Base-by-base conservation (phyloP, 2,888 invertebrate genomes). In the Cacoxenus indagator region DNA sequence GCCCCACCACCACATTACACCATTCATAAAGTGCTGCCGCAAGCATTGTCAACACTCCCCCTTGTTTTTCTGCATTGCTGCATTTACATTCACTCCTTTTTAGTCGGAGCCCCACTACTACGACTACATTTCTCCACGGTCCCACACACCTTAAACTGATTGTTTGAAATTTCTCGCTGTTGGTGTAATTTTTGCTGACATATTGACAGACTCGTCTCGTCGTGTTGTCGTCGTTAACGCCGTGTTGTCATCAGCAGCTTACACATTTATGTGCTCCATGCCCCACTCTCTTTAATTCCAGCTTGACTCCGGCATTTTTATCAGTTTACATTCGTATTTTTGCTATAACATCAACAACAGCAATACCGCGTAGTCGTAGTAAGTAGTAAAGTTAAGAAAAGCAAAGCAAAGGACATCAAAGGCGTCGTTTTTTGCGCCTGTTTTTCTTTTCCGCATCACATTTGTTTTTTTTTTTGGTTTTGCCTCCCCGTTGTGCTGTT, bases 401-500 rank as follows among this genome's bases (percentile, higher is more conserved):
- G 9, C 43, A 62, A 22, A 17, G 37, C 26, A 29, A 59, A 59
- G 19, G 29, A 24, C 61, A 62, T 62, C 61, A 62, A 62, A 62
- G 61, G 26, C 61, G 45, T 43, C 61, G 24, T 62, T 62, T 62
- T 62, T 62, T 62, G n/a, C 45, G 22, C 45, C 26, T 62, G 9
- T 43, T 62, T 26, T 61, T 68, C 65, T 65, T 65, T 61, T 61
- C 67, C 46, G 48, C 67, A 67, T 64, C 73, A 2, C 27, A 17
- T 5, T 26, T 61, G 22, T 22, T 37, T 37, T 65, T 65, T 37
- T 51, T 65, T 48, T 54, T 43, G 54, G 65, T 65, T 65, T 64
- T 64, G 64, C 67, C 55, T 59, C 66, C 71, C 57, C 73, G 73
- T 73, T 72, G 68, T 73, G 71, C 67, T 73, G 74, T 74, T 74